Conservation (phyloP, 2,113 vertebrate genomes). For the Recurvirostra avosetta region DNA sequence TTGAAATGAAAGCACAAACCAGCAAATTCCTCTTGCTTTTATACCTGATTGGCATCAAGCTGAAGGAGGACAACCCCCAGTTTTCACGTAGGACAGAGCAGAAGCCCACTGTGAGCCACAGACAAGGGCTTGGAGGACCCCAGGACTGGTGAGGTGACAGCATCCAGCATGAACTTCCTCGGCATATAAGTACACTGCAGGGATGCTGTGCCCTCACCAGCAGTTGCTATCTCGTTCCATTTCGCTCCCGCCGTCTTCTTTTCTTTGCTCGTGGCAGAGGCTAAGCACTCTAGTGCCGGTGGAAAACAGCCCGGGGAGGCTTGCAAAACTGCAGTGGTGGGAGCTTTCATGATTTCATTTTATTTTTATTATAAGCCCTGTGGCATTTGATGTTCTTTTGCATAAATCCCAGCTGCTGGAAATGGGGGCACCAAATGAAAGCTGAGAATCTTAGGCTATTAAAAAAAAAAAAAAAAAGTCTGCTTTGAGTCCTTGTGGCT, state of each 20-base stretch:
- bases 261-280: not conserved
- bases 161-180: not conserved
- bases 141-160: not conserved
- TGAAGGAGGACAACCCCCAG: not conserved
- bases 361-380: constrained; percentile 39
- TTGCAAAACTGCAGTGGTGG: constrained; percentile 18
- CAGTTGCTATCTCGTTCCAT: not conserved
- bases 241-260: not conserved
- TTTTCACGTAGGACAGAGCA: not conserved
- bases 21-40: not conserved
- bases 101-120: not conserved
- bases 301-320: not conserved
- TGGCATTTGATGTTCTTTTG: constrained; percentile 51
- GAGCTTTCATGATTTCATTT: constrained; percentile 26
- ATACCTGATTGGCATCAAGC: not conserved
- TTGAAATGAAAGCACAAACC: not conserved
- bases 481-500: not conserved
- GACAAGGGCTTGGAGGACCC: not conserved
- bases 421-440: constrained; percentile 20
- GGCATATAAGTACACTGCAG: not conserved
- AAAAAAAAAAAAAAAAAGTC: not conserved
- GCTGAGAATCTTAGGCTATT: constrained; percentile 1
- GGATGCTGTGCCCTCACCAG: not conserved
- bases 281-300: not conserved
- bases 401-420: constrained; percentile 46